Evolutionary conservation across 2,113 vertebrate genomes (phyloP).

Genomic region (Hippocampus mohnikei): DNA sequence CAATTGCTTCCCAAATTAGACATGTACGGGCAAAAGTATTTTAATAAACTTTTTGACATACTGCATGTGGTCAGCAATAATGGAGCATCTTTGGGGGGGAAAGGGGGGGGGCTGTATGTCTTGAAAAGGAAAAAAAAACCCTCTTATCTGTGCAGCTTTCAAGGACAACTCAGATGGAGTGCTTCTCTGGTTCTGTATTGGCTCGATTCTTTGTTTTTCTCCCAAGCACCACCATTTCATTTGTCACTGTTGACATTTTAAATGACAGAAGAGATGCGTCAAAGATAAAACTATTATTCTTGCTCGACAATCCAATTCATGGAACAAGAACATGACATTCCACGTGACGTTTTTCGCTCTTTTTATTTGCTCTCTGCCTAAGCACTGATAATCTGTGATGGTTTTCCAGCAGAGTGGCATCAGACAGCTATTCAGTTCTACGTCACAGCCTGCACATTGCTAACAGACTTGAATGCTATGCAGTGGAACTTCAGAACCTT

Average conservation of each 20-base stretch:
- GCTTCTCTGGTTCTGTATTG: not conserved
- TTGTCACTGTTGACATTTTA: slow-evolving; percentile 11
- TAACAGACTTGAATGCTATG: slow-evolving; percentile 34
- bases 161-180: not conserved
- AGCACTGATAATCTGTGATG: slow-evolving; percentile 38
- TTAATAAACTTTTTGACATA: not conserved
- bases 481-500: not conserved
- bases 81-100: not conserved
- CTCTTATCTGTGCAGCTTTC: slow-evolving; percentile 4
- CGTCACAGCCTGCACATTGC: slow-evolving; percentile 27
- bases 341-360: slow-evolving; percentile 13
- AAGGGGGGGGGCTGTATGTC: not conserved
- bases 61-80: not conserved
- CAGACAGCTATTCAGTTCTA: slow-evolving; percentile 23
- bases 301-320: slow-evolving; percentile 5
- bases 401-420: slow-evolving; percentile 38
- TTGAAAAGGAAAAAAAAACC: not conserved
- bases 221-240: slow-evolving; percentile 9
- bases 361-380: slow-evolving; percentile 12
- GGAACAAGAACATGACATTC: slow-evolving; percentile 23
- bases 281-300: slow-evolving; percentile 25
- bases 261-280: slow-evolving; percentile 27
- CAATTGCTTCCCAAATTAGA: too few species aligned
- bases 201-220: slow-evolving; percentile 1
- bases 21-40: not conserved